Conservation (phyloP, 2,888 invertebrate species). For the Hydropsyche betteni region DNA sequence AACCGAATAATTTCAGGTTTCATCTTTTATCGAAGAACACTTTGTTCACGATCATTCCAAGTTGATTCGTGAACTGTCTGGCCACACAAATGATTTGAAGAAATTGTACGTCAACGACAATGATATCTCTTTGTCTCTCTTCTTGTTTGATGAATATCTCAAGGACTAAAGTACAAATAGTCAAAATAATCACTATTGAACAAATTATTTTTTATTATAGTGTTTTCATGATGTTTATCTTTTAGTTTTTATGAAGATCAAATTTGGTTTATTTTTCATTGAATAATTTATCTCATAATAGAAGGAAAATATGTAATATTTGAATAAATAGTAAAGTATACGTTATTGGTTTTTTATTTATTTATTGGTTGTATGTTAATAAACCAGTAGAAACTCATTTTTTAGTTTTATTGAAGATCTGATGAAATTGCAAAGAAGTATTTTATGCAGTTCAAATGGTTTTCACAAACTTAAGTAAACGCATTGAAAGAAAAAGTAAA, state of each 20-base stretch:
- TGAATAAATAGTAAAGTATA: too few species aligned
- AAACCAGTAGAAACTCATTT: too few species aligned
- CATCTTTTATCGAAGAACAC: slow-evolving; percentile 80
- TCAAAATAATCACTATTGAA: neutral
- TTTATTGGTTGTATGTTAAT: too few species aligned
- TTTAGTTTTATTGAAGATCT: too few species aligned
- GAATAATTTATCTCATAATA: neutral
- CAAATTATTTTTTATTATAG: neutral
- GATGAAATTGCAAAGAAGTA: too few species aligned
- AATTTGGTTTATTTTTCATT: neutral
- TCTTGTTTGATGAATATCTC: slow-evolving; percentile 78
- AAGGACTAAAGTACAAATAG: neutral
- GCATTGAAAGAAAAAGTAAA: too few species aligned
- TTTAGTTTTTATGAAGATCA: neutral
- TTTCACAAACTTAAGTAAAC: too few species aligned
- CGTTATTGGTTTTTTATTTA: too few species aligned
- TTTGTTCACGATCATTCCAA: slow-evolving; percentile 77
- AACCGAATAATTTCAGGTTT: slow-evolving; percentile 60
- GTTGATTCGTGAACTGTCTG: slow-evolving; percentile 74
- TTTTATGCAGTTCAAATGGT: too few species aligned
- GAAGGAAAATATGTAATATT: neutral
- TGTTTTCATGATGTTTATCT: neutral
- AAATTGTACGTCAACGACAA: slow-evolving; percentile 67
- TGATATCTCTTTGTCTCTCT: slow-evolving; percentile 73
- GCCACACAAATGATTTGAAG: slow-evolving; percentile 77